Evolutionary conservation across 2,797 vertebrate species (phyloP), one percentile per base, ranked within the genome.

Genomic region (Chaunax sp.): DNA sequence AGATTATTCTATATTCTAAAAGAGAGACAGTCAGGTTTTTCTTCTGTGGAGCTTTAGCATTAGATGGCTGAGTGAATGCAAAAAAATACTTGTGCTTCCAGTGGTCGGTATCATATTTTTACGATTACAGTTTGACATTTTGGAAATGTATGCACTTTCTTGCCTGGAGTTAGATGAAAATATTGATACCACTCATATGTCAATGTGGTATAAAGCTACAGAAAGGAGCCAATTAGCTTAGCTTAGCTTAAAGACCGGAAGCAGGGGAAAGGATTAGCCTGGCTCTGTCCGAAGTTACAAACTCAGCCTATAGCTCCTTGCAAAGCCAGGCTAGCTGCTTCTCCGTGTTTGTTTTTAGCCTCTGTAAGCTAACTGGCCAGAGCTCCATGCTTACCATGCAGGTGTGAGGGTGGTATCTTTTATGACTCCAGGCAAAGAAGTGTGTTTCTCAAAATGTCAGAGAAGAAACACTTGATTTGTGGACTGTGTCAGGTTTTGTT

Each of bases 401-500:
- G 26, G 69, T 41, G 44, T 37, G 30, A 65, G 55, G 26, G 41
- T 35, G 23, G 28, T 65, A 60, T 63, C 37, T 49, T 54, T 23
- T 37, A 38, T 41, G 30, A 49, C 43, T 65, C 20, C 11, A 5
- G 19, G 47, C 54, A 49, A 74, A 80, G 49, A 56, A 67, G 73
- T 66, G 58, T 22, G 38, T 59, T 69, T 56, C 45, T 47, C 49
- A 50, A 49, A 52, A 76, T 43, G 75, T 81, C 33, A 40, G 74
- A 54, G 63, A 40, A 69, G 55, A 77, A 57, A 80, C 80, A 57
- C 50, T 67, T 83, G 72, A 81, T 89, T 81, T 82, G 78, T 43
- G 30, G 51, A 61, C 66, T 70, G 67, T 83, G 83, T 85, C 82
- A 53, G 66, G 80, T 86, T n/a, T 84, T 81, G 76, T 80, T 80